Evolutionary conservation across 2,113 vertebrate genomes (phyloP), one percentile per base, ranked within the genome.

Genomic region (Mormyrus lacerda): DNA sequence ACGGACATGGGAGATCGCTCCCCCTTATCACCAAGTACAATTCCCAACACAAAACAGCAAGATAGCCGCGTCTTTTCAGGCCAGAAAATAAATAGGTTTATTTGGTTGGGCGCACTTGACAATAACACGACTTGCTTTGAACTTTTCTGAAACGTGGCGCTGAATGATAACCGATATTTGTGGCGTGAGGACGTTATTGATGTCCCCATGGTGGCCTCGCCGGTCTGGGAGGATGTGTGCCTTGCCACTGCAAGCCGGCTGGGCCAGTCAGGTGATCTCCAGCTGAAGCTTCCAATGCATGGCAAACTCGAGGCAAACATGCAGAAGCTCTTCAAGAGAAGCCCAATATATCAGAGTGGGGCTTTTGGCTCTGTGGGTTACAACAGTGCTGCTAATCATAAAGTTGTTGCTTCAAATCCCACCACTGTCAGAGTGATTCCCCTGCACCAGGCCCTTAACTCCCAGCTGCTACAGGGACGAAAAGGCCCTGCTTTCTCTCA

Each of bases 1-100:
- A 51, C 1, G 44, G 45, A 69, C 27, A n/a, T 21, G 82, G 83
- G 58, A n/a, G 89, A 73, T 73, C 65, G 31, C 24, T 17, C 83
- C 45, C n/a, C 3, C 58, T 89, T 87, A 87, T 85, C 89, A 87
- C n/a, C 55, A 4, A 86, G 55, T 35, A 53, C n/a, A 87, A 89
- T 84, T 69, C 83, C 84, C 44, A 21, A 47, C 15, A 55, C 21
- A 31, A 39, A 61, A 51, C 55, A 73, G 48, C 84, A 48, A 51
- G 88, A 85, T 83, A 84, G n/a, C 45, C 9, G 39, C 50, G 55
- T 58, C 48, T 88, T 73, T 50, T 65, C n/a, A 76, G 13, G 50
- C n/a, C 50, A 45, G 88, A 58, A 61, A 65, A 85, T 55, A 84
- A 85, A 89, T 84, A 45, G 21, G 9, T 19, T 55, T 85, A 89